Evolutionary conservation across 2,797 vertebrate species (phyloP).

Genomic region (Paguma larvata): DNA sequence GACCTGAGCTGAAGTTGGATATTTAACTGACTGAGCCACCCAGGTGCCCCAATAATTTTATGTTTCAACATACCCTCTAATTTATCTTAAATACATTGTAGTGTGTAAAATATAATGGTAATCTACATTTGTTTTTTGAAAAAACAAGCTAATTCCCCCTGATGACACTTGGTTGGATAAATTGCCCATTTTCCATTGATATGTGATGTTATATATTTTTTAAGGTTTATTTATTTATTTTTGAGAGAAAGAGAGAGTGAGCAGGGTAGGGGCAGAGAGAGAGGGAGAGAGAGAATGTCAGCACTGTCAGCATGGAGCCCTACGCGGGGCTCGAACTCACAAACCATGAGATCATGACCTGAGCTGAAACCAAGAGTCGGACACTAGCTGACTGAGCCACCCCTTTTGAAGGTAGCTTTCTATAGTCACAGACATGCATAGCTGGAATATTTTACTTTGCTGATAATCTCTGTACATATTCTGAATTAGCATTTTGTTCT

Average conservation of each 20-base stretch:
- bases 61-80: neutral
- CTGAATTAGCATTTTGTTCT: neutral
- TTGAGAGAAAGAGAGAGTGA: too few species aligned
- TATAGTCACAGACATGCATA: neutral
- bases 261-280: too few species aligned
- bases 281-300: too few species aligned
- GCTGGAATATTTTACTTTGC: neutral
- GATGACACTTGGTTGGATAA: neutral
- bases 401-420: neutral
- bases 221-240: too few species aligned
- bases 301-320: too few species aligned
- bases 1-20: too few species aligned
- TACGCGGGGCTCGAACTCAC: too few species aligned
- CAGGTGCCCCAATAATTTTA: neutral
- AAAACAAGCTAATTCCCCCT: neutral
- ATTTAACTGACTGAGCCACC: too few species aligned
- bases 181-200: neutral
- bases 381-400: too few species aligned
- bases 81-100: slow-evolving; percentile 44
- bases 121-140: slow-evolving; percentile 5
- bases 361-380: too few species aligned
- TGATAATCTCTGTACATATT: neutral
- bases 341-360: too few species aligned
- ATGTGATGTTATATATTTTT: neutral
- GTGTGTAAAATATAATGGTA: slow-evolving; percentile 2